Percentiles rank a stretch among this genome's conserved stretches.
Conservation (phyloP, 1,140 invertebrate species). For the Bombus soroeensis region DNA sequence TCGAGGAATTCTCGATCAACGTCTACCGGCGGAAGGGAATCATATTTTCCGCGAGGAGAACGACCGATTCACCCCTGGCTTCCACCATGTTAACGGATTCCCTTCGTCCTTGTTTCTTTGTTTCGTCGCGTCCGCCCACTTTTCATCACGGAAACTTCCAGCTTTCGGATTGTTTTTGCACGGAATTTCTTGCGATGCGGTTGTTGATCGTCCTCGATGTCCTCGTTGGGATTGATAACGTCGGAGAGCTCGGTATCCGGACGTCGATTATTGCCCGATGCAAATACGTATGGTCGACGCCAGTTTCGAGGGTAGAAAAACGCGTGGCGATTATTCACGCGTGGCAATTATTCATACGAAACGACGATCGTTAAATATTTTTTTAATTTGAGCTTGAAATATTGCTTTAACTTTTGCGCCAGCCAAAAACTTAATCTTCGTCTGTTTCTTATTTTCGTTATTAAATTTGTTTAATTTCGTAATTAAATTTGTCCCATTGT, state of each 20-base stretch:
- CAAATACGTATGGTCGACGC: conserved; percentile 43
- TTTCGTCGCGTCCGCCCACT: conserved; percentile 42
- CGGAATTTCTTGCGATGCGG: conserved; percentile 48
- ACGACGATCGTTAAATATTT: background rate
- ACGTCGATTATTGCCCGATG: conserved; percentile 62
- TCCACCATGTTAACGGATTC: conserved; percentile 11
- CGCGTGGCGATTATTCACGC: conserved; percentile 15
- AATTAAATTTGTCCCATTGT: too few species aligned
- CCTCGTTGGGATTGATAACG: conserved; percentile 60
- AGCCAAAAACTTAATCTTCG: background rate
- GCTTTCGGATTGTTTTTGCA: conserved; percentile 52
- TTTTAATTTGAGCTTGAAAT: background rate
- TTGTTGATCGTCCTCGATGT: conserved; percentile 56
- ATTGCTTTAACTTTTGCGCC: background rate
- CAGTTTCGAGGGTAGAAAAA: conserved; percentile 27
- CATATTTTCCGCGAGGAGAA: conserved; percentile 75
- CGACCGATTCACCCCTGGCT: conserved; percentile 56
- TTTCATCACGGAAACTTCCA: conserved; percentile 36
- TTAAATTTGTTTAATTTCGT: background rate
- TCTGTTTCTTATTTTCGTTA: background rate
- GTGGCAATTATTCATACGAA: conserved; percentile 48
- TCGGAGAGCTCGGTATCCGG: conserved; percentile 41
- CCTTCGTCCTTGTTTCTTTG: background rate
- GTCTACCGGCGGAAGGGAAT: conserved; percentile 77
- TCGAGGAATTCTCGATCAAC: conserved; percentile 77